Base-by-base conservation (phyloP, 2,113 vertebrate genomes). In the Fulica atra region DNA sequence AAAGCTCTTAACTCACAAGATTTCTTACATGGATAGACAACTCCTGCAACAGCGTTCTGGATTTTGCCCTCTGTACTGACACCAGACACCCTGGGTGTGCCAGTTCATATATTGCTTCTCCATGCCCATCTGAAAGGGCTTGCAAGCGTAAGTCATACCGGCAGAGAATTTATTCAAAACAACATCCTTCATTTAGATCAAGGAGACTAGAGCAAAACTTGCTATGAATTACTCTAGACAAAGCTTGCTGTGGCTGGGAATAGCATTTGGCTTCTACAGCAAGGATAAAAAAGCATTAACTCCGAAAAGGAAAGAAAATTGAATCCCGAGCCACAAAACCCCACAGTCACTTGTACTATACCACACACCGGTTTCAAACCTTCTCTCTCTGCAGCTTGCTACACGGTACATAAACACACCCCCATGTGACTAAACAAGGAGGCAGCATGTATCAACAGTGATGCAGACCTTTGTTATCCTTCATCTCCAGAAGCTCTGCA, bases 291-390 rank as follows among this genome's bases (percentile, higher is more conserved):
- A 26, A 57, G 46, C 66, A 14, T 38, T 57, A 72, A 14, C 64
- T 6, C 4, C 19, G 19, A 29, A 87, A 73, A 66, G 19, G 11
- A 33, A 79, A 68, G 57, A 36, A 76, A 46, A 4, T 1, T 17
- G 35, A 91, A 63, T 23, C 31, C 54, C 42, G 46, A 92, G 33
- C 3, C 24, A 60, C 78, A 46, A 11, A n/a, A 35, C 65, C 15
- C 6, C 2, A 57, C 11, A n/a, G 16, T 10, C 12, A n/a, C 1
- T 0, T 4, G 9, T 59, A 11, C 29, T 33, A n/a, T 7, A 20
- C 11, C 64, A 77, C 38, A 33, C 2, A 6, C 3, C 10, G 26
- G 8, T 90, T 86, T 81, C 59, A 65, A 44, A 38, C 40, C 33
- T 54, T 81, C 50, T 63, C 44, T 89, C 78, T 50, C 63, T 81